Base-by-base conservation (phyloP, 2,113 vertebrate species). In the Tychaedon coryphoeus region DNA sequence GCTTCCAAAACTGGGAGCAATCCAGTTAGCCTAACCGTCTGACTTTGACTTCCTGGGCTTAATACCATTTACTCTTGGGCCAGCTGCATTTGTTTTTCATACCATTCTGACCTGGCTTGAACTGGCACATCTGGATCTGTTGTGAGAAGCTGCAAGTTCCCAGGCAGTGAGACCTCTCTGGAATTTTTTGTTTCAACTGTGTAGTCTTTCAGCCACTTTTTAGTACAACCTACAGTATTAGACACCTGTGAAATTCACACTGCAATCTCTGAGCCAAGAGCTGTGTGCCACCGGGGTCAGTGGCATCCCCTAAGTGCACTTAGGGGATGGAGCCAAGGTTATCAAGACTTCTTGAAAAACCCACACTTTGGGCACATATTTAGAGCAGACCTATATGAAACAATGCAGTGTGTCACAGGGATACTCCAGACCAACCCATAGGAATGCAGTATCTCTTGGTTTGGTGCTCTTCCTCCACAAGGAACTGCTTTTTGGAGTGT, bases 51-150 rank as follows among this genome's bases (percentile, higher is more conserved):
- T 93, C 47, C 40, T 7, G 57, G 26, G 48, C 56, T 87, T 56
- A 74, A 48, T 85, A 25, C 33, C 26, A 20, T 71, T 91, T 91
- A n/a, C 29, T 42, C 36, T 71, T 77, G 48, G 73, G 36, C 53
- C 57, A 78, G 40, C 34, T 78, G 56, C 19, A 3, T 91, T 94
- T 94, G 22, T 14, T 91, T 89, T 89, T 85, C 61, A 56, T 96
- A 48, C 61, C 15, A 17, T 43, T 85, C 73, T 96, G 87, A 75
- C 87, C 80, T 94, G 65, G 28, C 65, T 93, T 95, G 81, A 96
- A 71, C 84, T 95, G 84, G 51, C 61, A 56, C 51, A 72, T 91
- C 81, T 95, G 85, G 45, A 57, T 82, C 58, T 79, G 38, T 82
- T 82, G 31, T 17, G 50, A 57, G 28, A 69, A 65, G 45, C 45